phyloP scores from a whole-genome alignment of 1,140 invertebrate genomes.

The Radopholus similis region DNA sequence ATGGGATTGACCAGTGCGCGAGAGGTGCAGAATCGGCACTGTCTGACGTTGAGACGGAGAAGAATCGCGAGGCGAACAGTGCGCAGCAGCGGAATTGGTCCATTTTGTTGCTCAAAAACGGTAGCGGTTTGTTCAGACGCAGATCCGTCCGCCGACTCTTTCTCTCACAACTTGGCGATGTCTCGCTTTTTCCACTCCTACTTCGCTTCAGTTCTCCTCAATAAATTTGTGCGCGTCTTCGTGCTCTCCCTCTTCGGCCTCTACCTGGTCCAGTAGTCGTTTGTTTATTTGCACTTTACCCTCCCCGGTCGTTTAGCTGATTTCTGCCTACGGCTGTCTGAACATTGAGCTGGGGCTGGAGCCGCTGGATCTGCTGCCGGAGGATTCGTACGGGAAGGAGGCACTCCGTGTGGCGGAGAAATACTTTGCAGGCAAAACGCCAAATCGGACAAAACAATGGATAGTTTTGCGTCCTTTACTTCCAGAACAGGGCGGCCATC shows the following conservation, averaged over 20 bases:
- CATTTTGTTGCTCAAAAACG: no score
- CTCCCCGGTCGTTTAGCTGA: conserved; percentile 45
- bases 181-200: conserved; percentile 73
- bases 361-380: conserved; percentile 60
- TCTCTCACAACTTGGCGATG: conserved; percentile 57
- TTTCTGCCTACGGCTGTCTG: conserved; percentile 55
- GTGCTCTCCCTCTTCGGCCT: conserved; percentile 84
- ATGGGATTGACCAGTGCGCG: conserved; percentile 56
- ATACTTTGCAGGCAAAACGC: conserved; percentile 55
- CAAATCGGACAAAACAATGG: not conserved
- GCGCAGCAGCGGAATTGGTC: not conserved
- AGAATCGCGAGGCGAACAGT: conserved; percentile 44
- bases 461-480: not conserved
- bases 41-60: no score
- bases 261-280: conserved; percentile 64
- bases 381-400: conserved; percentile 60
- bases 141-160: not conserved
- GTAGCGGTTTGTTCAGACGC: not conserved
- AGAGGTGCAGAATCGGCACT: conserved; percentile 53
- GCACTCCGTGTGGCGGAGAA: conserved; percentile 50
- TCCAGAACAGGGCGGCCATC: conserved; percentile 52
- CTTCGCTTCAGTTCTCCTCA: conserved; percentile 78
- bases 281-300: conserved; percentile 62
- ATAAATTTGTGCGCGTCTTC: conserved; percentile 79
- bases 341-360: conserved; percentile 60